phyloP scores from a whole-genome alignment of 2,113 vertebrate genomes.

The Anguilla japonica region DNA sequence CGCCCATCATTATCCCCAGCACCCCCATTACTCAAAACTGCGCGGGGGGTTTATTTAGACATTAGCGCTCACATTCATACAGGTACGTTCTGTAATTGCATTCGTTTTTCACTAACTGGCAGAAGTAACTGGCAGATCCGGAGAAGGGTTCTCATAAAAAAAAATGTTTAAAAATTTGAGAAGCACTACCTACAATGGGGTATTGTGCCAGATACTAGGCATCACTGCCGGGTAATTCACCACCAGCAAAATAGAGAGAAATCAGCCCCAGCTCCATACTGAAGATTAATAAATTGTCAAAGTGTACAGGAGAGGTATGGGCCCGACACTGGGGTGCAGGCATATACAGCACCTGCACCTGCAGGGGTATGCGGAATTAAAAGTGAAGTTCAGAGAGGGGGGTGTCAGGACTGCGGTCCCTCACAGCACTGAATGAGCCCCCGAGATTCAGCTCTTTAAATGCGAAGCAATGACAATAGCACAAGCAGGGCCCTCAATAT shows the following conservation, averaged over 20 bases:
- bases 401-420: not conserved
- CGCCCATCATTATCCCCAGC: no score
- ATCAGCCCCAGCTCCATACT: constrained; percentile 40
- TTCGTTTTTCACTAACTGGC: no score
- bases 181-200: not conserved
- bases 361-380: constrained; percentile 20
- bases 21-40: no score
- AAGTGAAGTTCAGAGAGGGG: constrained; percentile 32
- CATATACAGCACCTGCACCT: constrained; percentile 23
- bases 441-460: not conserved
- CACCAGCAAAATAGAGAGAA: constrained; percentile 27
- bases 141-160: no score
- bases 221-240: constrained; percentile 1
- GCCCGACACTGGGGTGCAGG: constrained; percentile 20
- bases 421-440: not conserved
- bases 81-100: no score
- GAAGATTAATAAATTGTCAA: constrained; percentile 36
- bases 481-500: not conserved
- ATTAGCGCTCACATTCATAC: no score
- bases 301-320: constrained; percentile 27
- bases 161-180: no score
- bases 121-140: no score
- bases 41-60: no score
- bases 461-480: not conserved
- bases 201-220: not conserved